Base-by-base conservation (phyloP, 2,888 invertebrate species). In the Sceliomorpha sp. region DNA sequence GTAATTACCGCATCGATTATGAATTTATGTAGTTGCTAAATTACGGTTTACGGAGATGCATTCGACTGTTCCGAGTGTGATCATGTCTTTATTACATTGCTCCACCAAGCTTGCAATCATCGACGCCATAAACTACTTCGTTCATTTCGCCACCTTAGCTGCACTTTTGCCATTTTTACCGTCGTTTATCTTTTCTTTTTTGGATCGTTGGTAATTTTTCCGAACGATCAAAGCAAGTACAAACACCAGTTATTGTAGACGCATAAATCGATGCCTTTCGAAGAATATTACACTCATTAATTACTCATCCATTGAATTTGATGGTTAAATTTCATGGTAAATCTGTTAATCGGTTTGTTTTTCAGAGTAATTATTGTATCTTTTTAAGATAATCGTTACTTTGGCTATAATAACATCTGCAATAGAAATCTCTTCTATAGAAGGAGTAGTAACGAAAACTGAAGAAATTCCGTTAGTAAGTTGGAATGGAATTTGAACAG, bases 41-140 rank as follows among this genome's bases (percentile, higher is more conserved):
- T 69, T 69, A 56, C 37, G 37, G 63, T 56, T 47, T 27, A 13
- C 12, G 29, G 26, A 12, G 40, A 55, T 53, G 55, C 63, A 51
- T 45, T 50, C 39, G 51, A 58, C 50, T 48, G 15, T 55, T 42
- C 34, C 50, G 13, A 14, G 56, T 37, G 47, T 55, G 62, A 68
- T 74, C 66, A 58, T 53, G 56, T 45, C 51, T 64, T 50, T 67
- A 50, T 50, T 51, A 34, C 47, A 63, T 51, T 45, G 26, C 15
- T 7, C 37, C 15, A 44, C 36, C 24, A 50, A 51, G 64, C 60
- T 72, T 39, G 40, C 62, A 72, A 67, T 67, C 67, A 70, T 70
- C 67, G 51, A 53, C 36, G 50, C 56, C 39, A 45, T 32, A 42
- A 55, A 60, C 58, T 44, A 44, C 26, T 14, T 47, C 10, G 37